Base-by-base conservation (phyloP, 1,140 invertebrate species). In the Chelonus insularis region DNA sequence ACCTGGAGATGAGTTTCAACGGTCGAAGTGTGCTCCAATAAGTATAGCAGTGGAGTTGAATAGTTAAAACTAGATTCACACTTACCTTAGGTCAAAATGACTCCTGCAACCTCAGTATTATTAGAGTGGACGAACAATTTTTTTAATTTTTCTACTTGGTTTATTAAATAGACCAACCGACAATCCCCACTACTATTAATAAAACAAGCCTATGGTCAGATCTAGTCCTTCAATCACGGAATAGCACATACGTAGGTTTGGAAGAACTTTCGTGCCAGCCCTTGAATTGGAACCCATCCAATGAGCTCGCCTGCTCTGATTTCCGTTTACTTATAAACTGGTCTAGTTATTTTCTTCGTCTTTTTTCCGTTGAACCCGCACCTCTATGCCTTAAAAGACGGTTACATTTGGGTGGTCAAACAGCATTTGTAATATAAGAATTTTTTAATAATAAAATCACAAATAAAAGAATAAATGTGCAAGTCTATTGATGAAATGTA, bases 101-200 rank as follows among this genome's bases (percentile, higher is more conserved):
- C n/a, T n/a, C n/a, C n/a, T n/a, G n/a, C n/a, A n/a, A n/a, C n/a
- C n/a, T n/a, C n/a, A n/a, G n/a, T n/a, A n/a, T n/a, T n/a, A n/a
- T 18, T 1, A 11, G 6, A 37, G 29, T 25, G 2, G 20, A 4
- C 12, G 21, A 6, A 1, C 18, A n/a, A 50, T n/a, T 18, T 25
- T 18, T 50, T 3, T 9, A 50, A 23, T n/a, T 20, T 50, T 25
- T 50, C 23, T 50, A 52, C 21, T 54, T 25, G n/a, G 18, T 12
- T 54, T 45, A 7, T 54, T 48, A 60, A 54, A 60, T 60, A 60
- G 58, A 60, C 34, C 58, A 60, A 60, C 58, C 50, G 48, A 29
- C 39, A 45, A 11, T 43, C 14, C 37, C 39, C 37, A 51, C 58
- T 36, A 56, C 58, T 36, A 54, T n/a, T 45, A n/a, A 20, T 16